Conservation (phyloP, 2,797 vertebrate species). For the Poecilia gillii region DNA sequence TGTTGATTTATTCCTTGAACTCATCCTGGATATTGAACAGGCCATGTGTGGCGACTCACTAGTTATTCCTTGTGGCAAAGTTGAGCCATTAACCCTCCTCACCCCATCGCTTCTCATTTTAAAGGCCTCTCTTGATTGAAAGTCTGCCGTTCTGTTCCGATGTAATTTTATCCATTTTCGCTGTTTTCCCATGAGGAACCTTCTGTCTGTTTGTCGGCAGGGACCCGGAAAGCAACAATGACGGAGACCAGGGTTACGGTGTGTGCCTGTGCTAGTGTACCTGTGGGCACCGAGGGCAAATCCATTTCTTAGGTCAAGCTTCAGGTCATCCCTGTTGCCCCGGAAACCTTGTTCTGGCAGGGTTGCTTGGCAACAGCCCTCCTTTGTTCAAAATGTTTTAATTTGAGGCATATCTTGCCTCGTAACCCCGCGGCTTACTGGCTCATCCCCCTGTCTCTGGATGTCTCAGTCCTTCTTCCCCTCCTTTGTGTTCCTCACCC, state of each 20-base stretch:
- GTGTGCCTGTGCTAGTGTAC: slow-evolving; percentile 17
- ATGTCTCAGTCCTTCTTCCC: slow-evolving; percentile 9
- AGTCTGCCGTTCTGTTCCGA: slow-evolving; percentile 8
- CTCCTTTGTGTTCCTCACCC: slow-evolving; percentile 28
- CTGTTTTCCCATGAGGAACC: slow-evolving; percentile 19
- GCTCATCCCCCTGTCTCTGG: slow-evolving; percentile 40
- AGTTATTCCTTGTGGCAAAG: slow-evolving; percentile 55
- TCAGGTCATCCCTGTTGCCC: slow-evolving; percentile 80
- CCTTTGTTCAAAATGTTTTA: slow-evolving; percentile 84
- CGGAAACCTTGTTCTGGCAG: slow-evolving; percentile 72
- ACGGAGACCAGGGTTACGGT: slow-evolving; percentile 4
- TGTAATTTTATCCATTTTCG: slow-evolving; percentile 41
- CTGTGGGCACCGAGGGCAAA: slow-evolving; percentile 49
- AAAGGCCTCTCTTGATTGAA: slow-evolving; percentile 29
- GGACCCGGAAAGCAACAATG: slow-evolving; percentile 18
- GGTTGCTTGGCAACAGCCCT: slow-evolving; percentile 83
- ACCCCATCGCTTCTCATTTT: slow-evolving; percentile 20
- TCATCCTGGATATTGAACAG: slow-evolving; percentile 37
- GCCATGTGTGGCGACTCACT: slow-evolving; percentile 30
- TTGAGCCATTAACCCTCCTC: slow-evolving; percentile 32
- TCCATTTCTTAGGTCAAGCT: slow-evolving; percentile 80
- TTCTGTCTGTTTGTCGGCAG: slow-evolving; percentile 25
- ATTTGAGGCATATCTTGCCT: slow-evolving; percentile 78
- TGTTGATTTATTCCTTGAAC: slow-evolving; percentile 51
- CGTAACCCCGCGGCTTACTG: slow-evolving; percentile 54